phyloP scores from a whole-genome alignment of 2,888 invertebrate species.

The Agonopterix alstromeriana region DNA sequence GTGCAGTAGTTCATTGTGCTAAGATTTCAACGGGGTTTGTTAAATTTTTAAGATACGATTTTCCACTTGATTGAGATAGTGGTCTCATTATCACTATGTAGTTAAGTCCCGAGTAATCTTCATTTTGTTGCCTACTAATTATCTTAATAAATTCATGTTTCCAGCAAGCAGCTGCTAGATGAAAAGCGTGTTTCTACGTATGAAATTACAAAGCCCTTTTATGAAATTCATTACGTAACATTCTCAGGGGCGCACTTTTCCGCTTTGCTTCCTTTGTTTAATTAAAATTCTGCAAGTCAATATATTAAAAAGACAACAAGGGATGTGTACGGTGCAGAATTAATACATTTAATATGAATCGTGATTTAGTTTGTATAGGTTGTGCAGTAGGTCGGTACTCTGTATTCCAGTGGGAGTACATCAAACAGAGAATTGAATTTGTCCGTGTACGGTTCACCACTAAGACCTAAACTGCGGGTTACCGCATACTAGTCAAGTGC shows the following conservation, averaged over 20 bases:
- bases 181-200: neutral
- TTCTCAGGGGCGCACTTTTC: no score
- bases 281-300: constrained; percentile 1
- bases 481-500: constrained; percentile 39
- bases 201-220: neutral
- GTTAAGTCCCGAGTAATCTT: no score
- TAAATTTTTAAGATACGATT: constrained; percentile 28
- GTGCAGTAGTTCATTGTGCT: constrained; percentile 45
- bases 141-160: no score
- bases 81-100: no score
- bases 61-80: neutral
- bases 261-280: constrained; percentile 1
- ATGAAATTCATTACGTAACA: neutral
- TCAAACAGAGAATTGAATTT: constrained; percentile 29
- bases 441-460: constrained; percentile 25
- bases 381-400: constrained; percentile 10
- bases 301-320: no score
- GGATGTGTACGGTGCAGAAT: neutral
- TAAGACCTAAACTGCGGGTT: constrained; percentile 41
- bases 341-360: neutral
- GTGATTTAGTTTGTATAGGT: constrained; percentile 26
- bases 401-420: constrained; percentile 18
- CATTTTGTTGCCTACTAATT: no score
- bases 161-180: neutral
- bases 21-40: constrained; percentile 30